These are phyloP conservation scores for Castor canadensis DNA, from an alignment of 2,113 vertebrate species.

Conservation along the genomic window DNA sequence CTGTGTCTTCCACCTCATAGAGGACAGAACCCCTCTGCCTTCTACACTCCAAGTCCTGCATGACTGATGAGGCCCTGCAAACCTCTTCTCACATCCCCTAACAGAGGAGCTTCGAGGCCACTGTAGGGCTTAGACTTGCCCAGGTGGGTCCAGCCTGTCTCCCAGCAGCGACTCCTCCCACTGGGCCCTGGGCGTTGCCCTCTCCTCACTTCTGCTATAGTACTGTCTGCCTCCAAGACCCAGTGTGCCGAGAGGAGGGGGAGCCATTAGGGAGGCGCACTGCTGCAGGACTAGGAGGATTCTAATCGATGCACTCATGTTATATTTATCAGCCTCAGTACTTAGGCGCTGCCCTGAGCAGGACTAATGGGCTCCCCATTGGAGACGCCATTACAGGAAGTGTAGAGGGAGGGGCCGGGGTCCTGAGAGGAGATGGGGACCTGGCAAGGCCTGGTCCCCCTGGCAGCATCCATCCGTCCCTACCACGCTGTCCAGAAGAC, in stretches of 20 bases:
- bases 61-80: background rate
- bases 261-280: conserved; percentile 77
- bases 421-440: conserved; percentile 59
- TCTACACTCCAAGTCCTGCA: background rate
- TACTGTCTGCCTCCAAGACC: background rate
- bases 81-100: background rate
- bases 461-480: background rate
- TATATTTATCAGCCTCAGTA: conserved; percentile 74
- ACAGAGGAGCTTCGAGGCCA: background rate
- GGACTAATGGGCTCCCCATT: conserved; percentile 71
- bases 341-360: conserved; percentile 66
- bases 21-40: background rate
- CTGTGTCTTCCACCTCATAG: background rate
- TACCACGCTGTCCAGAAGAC: background rate
- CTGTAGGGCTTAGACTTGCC: background rate
- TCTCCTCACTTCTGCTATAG: background rate
- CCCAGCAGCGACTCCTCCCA: background rate
- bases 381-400: conserved; percentile 69
- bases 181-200: background rate
- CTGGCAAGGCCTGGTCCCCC: conserved; percentile 60
- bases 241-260: conserved; percentile 44
- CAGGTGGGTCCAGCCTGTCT: background rate
- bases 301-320: conserved; percentile 75
- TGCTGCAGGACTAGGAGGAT: conserved; percentile 68
- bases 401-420: conserved; percentile 56